A percentile compares a stretch with the other conserved stretches of the same genome.
Evolutionary conservation across 2,888 invertebrate species (phyloP).

Genomic region (Sisyra terminalis): DNA sequence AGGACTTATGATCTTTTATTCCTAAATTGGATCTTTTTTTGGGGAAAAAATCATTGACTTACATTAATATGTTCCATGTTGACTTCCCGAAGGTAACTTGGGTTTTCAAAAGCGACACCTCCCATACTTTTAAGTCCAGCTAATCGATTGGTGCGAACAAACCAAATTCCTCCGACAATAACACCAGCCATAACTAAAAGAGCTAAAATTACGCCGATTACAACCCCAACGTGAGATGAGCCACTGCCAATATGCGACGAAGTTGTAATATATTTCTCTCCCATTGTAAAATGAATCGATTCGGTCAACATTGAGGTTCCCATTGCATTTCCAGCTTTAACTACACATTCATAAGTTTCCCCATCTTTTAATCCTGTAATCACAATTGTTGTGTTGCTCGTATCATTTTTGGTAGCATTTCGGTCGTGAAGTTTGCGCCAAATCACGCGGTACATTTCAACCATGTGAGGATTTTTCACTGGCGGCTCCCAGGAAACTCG

Average conservation of each 20-base stretch:
- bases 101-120: constrained; percentile 71
- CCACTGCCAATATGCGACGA: constrained; percentile 40
- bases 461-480: constrained; percentile 62
- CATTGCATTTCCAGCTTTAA: constrained; percentile 64
- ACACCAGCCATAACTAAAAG: constrained; percentile 42
- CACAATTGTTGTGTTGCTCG: constrained; percentile 49
- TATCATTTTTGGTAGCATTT: constrained; percentile 50
- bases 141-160: constrained; percentile 43
- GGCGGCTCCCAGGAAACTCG: constrained; percentile 61
- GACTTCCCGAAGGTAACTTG: constrained; percentile 62
- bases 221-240: constrained; percentile 38
- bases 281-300: constrained; percentile 56
- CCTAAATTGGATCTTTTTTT: background rate
- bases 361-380: constrained; percentile 57
- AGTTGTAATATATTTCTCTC: constrained; percentile 54
- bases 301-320: constrained; percentile 63
- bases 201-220: constrained; percentile 45
- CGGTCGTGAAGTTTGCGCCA: constrained; percentile 46
- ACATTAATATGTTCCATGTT: constrained; percentile 62
- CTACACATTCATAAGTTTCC: constrained; percentile 59
- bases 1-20: background rate
- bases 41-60: constrained; percentile 18
- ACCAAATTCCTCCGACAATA: constrained; percentile 41
- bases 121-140: constrained; percentile 49
- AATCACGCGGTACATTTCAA: constrained; percentile 69